Evolutionary conservation across 2,797 vertebrate genomes (phyloP).

Genomic region (Phrynocephalus vlangalii): DNA sequence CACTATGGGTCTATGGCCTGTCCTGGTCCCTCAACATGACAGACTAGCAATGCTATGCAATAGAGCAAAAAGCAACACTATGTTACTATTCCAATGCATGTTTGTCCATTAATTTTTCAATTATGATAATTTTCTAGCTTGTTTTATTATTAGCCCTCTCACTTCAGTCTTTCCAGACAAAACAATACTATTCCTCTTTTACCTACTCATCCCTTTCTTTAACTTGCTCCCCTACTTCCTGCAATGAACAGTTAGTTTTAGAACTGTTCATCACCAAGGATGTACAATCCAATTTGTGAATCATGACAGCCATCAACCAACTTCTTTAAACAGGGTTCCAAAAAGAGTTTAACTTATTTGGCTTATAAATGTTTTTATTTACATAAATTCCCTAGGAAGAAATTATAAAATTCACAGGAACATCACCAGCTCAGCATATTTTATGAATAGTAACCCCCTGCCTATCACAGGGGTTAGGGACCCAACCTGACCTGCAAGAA

Average conservation of each 20-base stretch:
- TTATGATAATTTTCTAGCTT: slow-evolving; percentile 42
- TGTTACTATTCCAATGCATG: background rate
- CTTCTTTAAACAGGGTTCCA: background rate
- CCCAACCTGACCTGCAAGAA: too few species aligned
- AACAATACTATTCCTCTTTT: slow-evolving; percentile 30
- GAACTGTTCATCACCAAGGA: slow-evolving; percentile 12
- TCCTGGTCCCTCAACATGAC: slow-evolving; percentile 32
- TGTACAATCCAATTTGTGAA: slow-evolving; percentile 9
- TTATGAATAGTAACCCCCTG: background rate
- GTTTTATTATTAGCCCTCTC: slow-evolving; percentile 45
- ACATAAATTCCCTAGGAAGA: background rate
- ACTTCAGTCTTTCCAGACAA: slow-evolving; percentile 15
- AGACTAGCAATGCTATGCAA: slow-evolving; percentile 37
- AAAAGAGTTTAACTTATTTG: slow-evolving; percentile 26
- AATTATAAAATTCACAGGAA: background rate
- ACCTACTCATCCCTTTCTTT: slow-evolving; percentile 7
- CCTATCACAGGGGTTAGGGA: too few species aligned
- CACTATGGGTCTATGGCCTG: slow-evolving; percentile 25
- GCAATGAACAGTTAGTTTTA: background rate
- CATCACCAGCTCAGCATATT: background rate
- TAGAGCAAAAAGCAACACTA: slow-evolving; percentile 48
- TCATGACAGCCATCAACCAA: background rate
- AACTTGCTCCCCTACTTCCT: background rate
- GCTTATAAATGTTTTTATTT: slow-evolving; percentile 21
- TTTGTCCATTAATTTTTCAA: background rate